Percentiles rank a stretch among this genome's conserved stretches.
phyloP scores from a whole-genome alignment of 2,888 invertebrate species.

The Muschampia plurimacula region DNA sequence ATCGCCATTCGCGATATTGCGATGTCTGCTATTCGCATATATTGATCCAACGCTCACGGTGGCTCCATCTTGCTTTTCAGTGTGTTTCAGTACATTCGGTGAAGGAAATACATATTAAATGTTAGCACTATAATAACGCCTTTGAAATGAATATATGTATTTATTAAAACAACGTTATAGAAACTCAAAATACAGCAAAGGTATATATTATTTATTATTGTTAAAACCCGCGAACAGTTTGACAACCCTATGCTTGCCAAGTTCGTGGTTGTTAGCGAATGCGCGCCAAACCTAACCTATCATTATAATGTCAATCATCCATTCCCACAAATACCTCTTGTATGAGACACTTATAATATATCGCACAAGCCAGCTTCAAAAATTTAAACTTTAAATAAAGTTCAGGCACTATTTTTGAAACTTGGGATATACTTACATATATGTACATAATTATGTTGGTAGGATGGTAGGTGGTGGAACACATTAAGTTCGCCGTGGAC shows the following conservation, averaged over 20 bases:
- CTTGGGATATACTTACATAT: background rate
- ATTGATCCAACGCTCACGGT: too few relatives aligned
- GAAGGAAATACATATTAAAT: too few relatives aligned
- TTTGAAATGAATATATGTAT: too few relatives aligned
- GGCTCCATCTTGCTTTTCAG: too few relatives aligned
- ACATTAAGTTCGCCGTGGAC: too few relatives aligned
- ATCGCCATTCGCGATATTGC: too few relatives aligned
- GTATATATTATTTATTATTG: background rate
- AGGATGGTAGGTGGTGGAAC: too few relatives aligned
- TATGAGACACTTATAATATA: slow-evolving; percentile 26
- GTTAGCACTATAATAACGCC: too few relatives aligned
- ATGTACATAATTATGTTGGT: too few relatives aligned
- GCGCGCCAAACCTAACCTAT: slow-evolving; percentile 41
- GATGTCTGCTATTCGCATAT: too few relatives aligned
- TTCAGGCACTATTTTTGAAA: background rate
- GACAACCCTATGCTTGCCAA: slow-evolving; percentile 26
- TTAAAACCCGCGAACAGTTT: background rate
- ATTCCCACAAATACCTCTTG: slow-evolving; percentile 34
- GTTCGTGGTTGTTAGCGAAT: slow-evolving; percentile 30
- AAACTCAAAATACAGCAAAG: background rate
- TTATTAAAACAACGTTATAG: too few relatives aligned
- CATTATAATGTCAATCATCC: slow-evolving; percentile 42
- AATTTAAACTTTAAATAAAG: background rate
- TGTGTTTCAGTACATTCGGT: too few relatives aligned
- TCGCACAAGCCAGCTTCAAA: background rate